Conservation (phyloP, 2,113 vertebrate genomes). For the Trogon melanurus region DNA sequence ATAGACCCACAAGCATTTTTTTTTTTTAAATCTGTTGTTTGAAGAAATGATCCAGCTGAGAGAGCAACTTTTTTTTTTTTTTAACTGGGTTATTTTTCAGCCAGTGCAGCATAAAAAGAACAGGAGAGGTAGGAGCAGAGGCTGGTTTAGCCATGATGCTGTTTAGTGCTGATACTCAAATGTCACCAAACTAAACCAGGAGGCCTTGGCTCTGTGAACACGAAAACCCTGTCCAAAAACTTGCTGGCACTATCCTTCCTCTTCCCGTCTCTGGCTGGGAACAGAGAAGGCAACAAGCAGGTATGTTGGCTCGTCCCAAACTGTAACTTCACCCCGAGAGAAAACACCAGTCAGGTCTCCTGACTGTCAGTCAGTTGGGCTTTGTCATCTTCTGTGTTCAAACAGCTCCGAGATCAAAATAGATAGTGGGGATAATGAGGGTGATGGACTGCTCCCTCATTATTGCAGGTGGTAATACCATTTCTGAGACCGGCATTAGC, state of each 20-base stretch:
- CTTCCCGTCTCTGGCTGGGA: not conserved
- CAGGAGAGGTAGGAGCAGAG: not conserved
- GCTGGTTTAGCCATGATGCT: not conserved
- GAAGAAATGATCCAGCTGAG: not conserved
- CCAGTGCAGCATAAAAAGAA: not conserved
- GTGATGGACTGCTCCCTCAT: not conserved
- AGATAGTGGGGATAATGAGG: not conserved
- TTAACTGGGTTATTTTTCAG: not conserved
- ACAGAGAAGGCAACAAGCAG: not conserved
- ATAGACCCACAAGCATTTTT: not conserved
- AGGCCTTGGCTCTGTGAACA: not conserved
- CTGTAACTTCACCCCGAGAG: not conserved
- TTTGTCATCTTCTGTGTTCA: not conserved
- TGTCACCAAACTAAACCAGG: fast-evolving
- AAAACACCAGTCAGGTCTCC: not conserved
- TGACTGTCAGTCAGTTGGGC: not conserved
- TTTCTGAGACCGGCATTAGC: not conserved
- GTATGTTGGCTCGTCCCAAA: not conserved
- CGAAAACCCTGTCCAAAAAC: not conserved
- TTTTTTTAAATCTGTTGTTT: not conserved
- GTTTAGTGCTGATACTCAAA: not conserved
- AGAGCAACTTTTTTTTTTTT: not conserved
- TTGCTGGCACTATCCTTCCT: no score
- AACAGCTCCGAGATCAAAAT: not conserved
- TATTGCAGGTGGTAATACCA: not conserved